phyloP scores from a whole-genome alignment of 1,140 invertebrate species.

The Drosophila nigrodunni region DNA sequence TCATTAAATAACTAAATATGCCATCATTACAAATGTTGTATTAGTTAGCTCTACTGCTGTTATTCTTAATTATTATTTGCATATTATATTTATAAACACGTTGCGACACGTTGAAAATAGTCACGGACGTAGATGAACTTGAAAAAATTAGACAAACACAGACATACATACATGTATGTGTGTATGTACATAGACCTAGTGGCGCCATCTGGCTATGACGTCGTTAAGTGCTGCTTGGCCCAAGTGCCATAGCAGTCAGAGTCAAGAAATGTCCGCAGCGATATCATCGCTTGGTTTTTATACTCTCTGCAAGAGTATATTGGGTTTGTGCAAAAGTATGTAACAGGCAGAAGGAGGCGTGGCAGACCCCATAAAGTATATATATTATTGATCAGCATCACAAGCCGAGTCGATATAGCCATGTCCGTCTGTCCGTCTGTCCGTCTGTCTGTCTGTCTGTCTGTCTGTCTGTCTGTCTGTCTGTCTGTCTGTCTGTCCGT shows the following conservation, averaged over 20 bases:
- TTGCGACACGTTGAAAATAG: conserved; percentile 19
- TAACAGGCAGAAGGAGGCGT: too few species aligned
- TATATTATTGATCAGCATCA: too few species aligned
- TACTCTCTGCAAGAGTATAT: too few species aligned
- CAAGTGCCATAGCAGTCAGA: conserved; percentile 41
- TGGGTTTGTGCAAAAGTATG: too few species aligned
- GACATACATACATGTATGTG: not conserved
- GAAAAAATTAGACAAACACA: conserved; percentile 28
- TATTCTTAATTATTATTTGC: conserved; percentile 23
- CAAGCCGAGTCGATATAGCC: too few species aligned
- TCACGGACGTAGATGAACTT: conserved; percentile 40
- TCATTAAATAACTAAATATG: conserved; percentile 45
- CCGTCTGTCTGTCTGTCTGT: too few species aligned
- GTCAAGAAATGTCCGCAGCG: conserved; percentile 38
- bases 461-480: too few species aligned
- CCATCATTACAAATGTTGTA: conserved; percentile 49
- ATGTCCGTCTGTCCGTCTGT: too few species aligned
- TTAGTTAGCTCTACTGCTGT: conserved; percentile 12
- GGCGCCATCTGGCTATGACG: conserved; percentile 41
- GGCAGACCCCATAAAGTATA: too few species aligned
- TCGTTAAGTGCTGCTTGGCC: conserved; percentile 3
- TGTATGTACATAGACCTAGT: conserved; percentile 15
- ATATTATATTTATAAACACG: conserved; percentile 44
- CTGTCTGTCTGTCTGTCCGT: too few species aligned
- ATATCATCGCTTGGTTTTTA: conserved; percentile 19